phyloP scores from a whole-genome alignment of 2,888 invertebrate species.

The Lepidochrysops patricia region DNA sequence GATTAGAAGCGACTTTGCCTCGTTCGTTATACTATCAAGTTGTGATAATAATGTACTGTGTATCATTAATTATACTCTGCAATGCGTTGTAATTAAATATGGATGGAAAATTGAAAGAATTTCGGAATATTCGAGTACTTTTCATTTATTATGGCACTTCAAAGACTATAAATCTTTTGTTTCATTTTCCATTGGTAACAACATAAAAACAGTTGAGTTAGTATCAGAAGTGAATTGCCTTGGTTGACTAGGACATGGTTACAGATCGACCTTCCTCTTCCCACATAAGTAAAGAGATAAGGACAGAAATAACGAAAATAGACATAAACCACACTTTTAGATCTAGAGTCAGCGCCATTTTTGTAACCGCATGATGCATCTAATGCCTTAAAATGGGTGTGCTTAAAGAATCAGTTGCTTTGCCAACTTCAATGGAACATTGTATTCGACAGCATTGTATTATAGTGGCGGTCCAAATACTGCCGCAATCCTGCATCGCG shows the following conservation, averaged over 20 bases:
- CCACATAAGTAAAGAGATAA: constrained; percentile 15
- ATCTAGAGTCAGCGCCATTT: not conserved
- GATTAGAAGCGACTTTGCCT: not conserved
- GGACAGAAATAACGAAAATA: constrained; percentile 15
- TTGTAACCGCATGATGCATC: not conserved
- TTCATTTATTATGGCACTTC: too few relatives aligned
- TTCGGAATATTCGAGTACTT: not conserved
- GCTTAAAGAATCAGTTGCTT: too few relatives aligned
- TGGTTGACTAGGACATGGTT: constrained; percentile 15
- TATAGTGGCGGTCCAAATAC: too few relatives aligned
- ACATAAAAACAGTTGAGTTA: not conserved
- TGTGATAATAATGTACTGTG: not conserved
- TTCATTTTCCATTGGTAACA: not conserved
- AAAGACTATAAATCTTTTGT: not conserved
- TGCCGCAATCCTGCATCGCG: too few relatives aligned
- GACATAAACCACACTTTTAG: not conserved
- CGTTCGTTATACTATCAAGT: not conserved
- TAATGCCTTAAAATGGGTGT: not conserved
- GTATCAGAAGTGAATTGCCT: constrained; percentile 14
- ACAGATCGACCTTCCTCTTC: constrained; percentile 18
- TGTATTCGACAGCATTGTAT: too few relatives aligned
- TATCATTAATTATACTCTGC: too few relatives aligned
- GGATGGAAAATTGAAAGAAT: not conserved
- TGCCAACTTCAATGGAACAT: too few relatives aligned
- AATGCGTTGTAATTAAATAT: not conserved